These are phyloP conservation scores for Venustaconcha ellipsiformis DNA, from an alignment of 1,140 invertebrate genomes.

Conservation along the genomic window DNA sequence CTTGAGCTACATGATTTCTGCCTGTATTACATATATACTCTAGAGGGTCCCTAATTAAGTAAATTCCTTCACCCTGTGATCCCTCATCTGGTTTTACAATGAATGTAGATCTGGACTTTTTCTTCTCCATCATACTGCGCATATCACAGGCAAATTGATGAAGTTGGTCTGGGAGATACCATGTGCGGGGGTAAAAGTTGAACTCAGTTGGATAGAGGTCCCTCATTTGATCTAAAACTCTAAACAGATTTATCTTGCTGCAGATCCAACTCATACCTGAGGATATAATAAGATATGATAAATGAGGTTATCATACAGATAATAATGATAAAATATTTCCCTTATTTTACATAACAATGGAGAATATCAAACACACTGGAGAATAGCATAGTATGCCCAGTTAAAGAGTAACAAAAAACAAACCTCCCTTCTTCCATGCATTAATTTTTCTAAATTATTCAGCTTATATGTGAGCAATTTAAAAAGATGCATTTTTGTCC, in stretches of 20 bases:
- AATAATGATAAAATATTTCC: too few species aligned
- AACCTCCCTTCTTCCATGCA: too few species aligned
- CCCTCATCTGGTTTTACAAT: constrained; percentile 73
- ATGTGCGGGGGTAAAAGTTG: constrained; percentile 71
- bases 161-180: constrained; percentile 71
- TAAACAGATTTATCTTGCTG: constrained; percentile 70
- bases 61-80: constrained; percentile 72
- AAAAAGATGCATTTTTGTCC: too few species aligned
- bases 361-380: background rate
- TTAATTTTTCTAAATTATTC: too few species aligned
- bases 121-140: constrained; percentile 41
- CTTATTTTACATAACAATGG: background rate
- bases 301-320: background rate
- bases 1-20: constrained; percentile 67
- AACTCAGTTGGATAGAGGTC: constrained; percentile 70
- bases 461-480: too few species aligned
- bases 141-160: constrained; percentile 63
- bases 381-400: background rate
- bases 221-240: constrained; percentile 69
- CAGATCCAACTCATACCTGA: constrained; percentile 70
- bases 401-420: background rate
- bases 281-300: constrained; percentile 12
- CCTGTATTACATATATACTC: constrained; percentile 57
- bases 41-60: constrained; percentile 67
- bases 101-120: constrained; percentile 64